Evolutionary conservation across 1,140 invertebrate species (phyloP).

Genomic region (Apocrypta bakeri): DNA sequence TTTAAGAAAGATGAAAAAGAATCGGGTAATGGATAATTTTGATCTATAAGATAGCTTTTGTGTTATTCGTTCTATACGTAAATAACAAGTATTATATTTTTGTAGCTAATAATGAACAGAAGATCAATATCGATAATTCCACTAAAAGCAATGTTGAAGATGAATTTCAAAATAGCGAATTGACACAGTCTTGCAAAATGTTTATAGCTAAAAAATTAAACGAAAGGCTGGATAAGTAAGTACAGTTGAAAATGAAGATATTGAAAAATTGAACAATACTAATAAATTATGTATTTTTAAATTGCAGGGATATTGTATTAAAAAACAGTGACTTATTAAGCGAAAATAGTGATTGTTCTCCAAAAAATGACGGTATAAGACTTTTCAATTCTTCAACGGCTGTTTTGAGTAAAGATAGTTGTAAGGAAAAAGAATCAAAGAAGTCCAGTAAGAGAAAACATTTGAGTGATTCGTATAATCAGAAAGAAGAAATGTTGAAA

Average conservation of each 20-base stretch:
- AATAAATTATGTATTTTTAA: conserved; percentile 37
- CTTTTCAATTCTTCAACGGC: conserved; percentile 57
- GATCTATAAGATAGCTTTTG: no score
- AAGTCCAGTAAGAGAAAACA: conserved; percentile 37
- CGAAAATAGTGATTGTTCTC: not conserved
- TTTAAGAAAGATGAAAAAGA: not conserved
- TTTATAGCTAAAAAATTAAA: conserved; percentile 62
- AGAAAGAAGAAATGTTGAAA: conserved; percentile 50
- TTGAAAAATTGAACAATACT: conserved; percentile 10
- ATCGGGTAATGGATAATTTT: not conserved
- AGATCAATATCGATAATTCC: not conserved
- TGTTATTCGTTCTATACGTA: not conserved
- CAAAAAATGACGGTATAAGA: conserved; percentile 57
- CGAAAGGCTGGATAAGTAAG: conserved; percentile 59
- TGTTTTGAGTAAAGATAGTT: conserved; percentile 45
- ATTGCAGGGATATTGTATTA: not conserved
- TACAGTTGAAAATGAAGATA: conserved; percentile 8
- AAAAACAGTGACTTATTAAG: conserved; percentile 19
- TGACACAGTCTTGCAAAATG: conserved; percentile 55
- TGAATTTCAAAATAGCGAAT: conserved; percentile 57
- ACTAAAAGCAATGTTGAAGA: conserved; percentile 29
- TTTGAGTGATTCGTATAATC: conserved; percentile 46
- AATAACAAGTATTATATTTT: not conserved
- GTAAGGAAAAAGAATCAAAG: not conserved
- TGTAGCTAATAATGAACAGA: not conserved